Conservation (phyloP, 53 echinoderm and acorn worm species). For the Patiria pectinifera region DNA sequence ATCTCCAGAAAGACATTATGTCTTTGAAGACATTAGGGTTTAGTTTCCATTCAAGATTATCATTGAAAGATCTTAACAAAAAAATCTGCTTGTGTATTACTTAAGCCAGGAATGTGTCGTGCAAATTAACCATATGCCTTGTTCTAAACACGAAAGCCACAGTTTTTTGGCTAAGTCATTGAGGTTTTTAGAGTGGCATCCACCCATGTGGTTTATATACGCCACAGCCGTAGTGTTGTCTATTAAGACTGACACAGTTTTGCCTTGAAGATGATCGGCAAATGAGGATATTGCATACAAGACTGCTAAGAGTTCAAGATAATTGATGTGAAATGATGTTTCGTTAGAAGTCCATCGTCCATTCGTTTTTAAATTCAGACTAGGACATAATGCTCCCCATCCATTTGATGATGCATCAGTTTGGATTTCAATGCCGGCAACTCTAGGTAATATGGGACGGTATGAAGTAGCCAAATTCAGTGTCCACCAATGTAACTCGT, state of each 20-base stretch:
- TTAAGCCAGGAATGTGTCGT: neutral
- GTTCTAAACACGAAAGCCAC: conserved; percentile 13
- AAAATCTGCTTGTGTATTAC: neutral
- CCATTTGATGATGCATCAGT: conserved; percentile 40
- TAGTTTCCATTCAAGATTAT: conserved; percentile 29
- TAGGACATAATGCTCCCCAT: neutral
- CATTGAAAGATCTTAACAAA: neutral
- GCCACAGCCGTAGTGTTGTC: conserved; percentile 22
- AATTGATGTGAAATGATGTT: no score
- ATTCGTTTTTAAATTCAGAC: no score
- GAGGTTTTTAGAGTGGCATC: neutral
- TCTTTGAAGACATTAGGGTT: neutral
- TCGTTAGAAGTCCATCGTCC: neutral
- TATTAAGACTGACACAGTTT: conserved; percentile 20
- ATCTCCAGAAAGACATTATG: neutral
- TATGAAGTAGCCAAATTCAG: neutral
- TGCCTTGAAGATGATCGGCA: neutral
- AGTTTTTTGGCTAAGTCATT: neutral
- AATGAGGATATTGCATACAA: neutral
- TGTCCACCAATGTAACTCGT: conserved; percentile 51
- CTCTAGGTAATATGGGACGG: neutral
- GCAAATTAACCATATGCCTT: conserved; percentile 1
- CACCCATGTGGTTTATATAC: conserved; percentile 24
- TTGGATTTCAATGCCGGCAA: neutral
- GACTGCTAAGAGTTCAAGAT: conserved; percentile 29